Conservation (phyloP, 2,797 vertebrate genomes). For the Serranus cabrilla region DNA sequence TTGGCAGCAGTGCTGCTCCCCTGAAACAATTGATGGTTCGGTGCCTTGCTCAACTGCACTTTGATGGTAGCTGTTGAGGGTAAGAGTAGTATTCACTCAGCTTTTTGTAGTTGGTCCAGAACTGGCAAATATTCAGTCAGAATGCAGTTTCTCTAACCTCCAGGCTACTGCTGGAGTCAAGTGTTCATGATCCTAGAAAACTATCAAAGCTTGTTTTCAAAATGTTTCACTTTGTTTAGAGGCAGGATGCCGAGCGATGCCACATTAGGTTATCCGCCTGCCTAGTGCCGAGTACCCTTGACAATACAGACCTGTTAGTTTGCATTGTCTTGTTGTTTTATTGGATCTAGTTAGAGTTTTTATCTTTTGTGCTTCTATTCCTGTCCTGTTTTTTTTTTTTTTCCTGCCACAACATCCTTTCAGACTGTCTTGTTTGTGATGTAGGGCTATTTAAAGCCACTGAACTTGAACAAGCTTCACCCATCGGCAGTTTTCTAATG, state of each 20-base stretch:
- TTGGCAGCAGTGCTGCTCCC: constrained; percentile 39
- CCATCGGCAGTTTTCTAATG: constrained; percentile 22
- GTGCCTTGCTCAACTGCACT: constrained; percentile 64
- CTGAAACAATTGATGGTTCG: constrained; percentile 52
- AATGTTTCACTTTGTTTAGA: constrained; percentile 53
- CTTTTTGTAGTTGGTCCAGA: constrained; percentile 56
- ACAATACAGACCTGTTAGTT: constrained; percentile 26
- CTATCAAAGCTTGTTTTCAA: constrained; percentile 58
- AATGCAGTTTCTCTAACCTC: constrained; percentile 53
- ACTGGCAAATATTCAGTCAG: constrained; percentile 58
- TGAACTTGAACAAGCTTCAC: constrained; percentile 32
- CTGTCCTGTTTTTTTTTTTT: neutral
- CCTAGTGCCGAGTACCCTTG: constrained; percentile 13
- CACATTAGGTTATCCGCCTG: constrained; percentile 31
- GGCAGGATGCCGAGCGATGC: constrained; percentile 39
- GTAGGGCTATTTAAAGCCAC: constrained; percentile 22
- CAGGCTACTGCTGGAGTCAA: constrained; percentile 46
- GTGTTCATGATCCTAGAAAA: constrained; percentile 37
- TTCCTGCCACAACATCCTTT: neutral
- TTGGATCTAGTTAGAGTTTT: constrained; percentile 5
- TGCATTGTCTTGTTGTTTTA: constrained; percentile 12
- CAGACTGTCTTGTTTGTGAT: constrained; percentile 13
- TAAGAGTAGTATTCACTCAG: constrained; percentile 37
- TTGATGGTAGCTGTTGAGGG: constrained; percentile 52
- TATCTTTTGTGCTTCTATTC: neutral